Percentiles rank a stretch among this genome's conserved stretches.
Evolutionary conservation across 2,888 invertebrate genomes (phyloP).

Genomic region (Podabrus alpinus): DNA sequence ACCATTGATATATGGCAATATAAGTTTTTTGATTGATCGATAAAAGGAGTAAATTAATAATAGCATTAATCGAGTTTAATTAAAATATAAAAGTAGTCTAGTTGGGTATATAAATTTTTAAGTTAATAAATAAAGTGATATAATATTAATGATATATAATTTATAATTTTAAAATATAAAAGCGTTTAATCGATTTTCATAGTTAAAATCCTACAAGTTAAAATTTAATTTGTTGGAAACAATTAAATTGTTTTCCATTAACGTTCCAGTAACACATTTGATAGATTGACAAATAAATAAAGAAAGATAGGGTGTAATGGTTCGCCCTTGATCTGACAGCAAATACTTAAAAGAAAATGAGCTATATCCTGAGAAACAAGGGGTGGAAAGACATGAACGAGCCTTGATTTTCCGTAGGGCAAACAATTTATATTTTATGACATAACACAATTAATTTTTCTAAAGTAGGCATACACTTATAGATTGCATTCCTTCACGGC

Average conservation of each 20-base stretch:
- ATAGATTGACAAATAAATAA: conserved; percentile 51
- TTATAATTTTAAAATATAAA: background rate
- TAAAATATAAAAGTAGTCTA: background rate
- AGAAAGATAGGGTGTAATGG: conserved; percentile 42
- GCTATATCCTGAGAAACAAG: conserved; percentile 22
- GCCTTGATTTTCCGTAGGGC: conserved; percentile 16
- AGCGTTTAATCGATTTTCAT: background rate
- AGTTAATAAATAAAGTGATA: background rate
- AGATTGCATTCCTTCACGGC: conserved; percentile 21
- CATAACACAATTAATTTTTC: conserved; percentile 28
- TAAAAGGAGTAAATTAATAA: background rate
- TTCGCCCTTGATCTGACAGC: conserved; percentile 21
- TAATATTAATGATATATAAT: background rate
- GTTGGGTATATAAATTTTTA: background rate
- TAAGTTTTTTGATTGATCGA: background rate
- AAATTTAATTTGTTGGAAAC: background rate
- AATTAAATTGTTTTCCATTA: conserved; percentile 6
- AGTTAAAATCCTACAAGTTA: background rate
- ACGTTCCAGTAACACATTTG: conserved; percentile 42
- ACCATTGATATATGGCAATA: background rate
- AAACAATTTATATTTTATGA: conserved; percentile 18
- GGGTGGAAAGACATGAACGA: conserved; percentile 19
- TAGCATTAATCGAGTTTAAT: background rate
- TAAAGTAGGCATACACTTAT: conserved; percentile 23
- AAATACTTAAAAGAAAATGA: conserved; percentile 14